Base-by-base conservation (phyloP, 1,140 invertebrate genomes). In the Magallana gigas region DNA sequence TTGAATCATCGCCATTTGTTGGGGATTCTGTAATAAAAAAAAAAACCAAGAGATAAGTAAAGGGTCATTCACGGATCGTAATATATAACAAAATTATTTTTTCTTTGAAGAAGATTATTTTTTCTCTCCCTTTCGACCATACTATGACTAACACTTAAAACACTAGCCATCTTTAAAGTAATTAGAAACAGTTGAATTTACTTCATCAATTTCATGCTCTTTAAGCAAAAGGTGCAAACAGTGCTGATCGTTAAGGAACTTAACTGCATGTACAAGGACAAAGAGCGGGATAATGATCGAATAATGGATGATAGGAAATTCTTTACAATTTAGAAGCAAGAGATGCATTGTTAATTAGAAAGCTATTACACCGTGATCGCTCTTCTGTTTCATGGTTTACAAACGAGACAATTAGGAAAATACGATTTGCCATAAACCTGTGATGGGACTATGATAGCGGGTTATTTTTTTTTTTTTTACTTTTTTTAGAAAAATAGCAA, bases 1-100 rank as follows among this genome's bases (percentile, higher is more conserved):
- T 92, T 83, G 90, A 90, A 57, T 93, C 93, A 68, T 94, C 93
- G 5, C 88, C 57, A 18, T 94, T 93, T 4, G 86, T 68, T 29
- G 71, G 14, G 12, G 16, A 48, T 56, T 91, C 91, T 90, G 83
- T 56, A 89, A 90, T 68, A 23, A 85, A 23, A 5, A 36, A 56
- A 62, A 81, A 56, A 23, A 23, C 0, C 68, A 83, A 48, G 29
- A 29, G 9, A 36, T 76, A 36, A 76, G 23, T 29, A 9, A 76
- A 76, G 36, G 7, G 16, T 8, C 29, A 48, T 48, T 48, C 36
- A 48, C 5, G 5, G 2, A 48, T 48, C 36, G 3, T 48, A 5
- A 48, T 48, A 48, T 48, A 4, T 48, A 48, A 48, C 36, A 48
- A 5, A 48, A 48, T 48, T 48, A 48, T 48, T 48, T 48, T 48